Base-by-base conservation (phyloP, 2,888 invertebrate genomes). In the Lobophora halterata region DNA sequence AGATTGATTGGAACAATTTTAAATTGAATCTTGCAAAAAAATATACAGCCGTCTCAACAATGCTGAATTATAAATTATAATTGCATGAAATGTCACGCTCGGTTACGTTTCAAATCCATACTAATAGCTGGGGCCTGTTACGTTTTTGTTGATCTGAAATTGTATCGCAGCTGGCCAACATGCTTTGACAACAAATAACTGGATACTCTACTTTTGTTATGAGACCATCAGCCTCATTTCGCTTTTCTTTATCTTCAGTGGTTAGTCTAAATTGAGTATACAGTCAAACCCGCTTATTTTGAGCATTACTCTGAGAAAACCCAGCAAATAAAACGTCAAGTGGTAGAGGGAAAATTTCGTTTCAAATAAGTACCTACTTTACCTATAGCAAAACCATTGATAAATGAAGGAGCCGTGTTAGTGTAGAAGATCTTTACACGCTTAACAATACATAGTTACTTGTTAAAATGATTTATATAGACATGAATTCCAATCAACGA, bases 21-120 rank as follows among this genome's bases (percentile, higher is more conserved):
- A 34, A 32, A 40, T 26, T 17, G 10, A 33, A 34, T 36, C 26
- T 38, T 16, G 19, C 18, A 34, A 27, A 42, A 43, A 47, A 39
- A 16, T 20, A 24, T 24, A 34, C 26, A 16, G 45, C 23, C 29
- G 27, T 36, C 32, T 35, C 29, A 37, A 40, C 29, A 46, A 42
- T 35, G 37, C 30, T 37, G 33, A 46, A 38, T 48, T 41, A 31
- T 31, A 46, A 38, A 44, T 46, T 40, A 31, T 35, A 52, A 51
- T 51, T 23, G 31, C 21, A 25, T 31, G 40, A 43, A 47, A 47
- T 38, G 44, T 44, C 19, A 18, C 42, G 48, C 44, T 33, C 27
- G 41, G 33, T 12, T 46, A 46, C 25, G 32, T 49, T 51, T 54
- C 28, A 33, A 41, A 44, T 41, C 25, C 42, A 42, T 33, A 42